These are phyloP conservation scores for Trissoscelio sp. DNA, from an alignment of 2,888 invertebrate genomes.

Conservation along the genomic window DNA sequence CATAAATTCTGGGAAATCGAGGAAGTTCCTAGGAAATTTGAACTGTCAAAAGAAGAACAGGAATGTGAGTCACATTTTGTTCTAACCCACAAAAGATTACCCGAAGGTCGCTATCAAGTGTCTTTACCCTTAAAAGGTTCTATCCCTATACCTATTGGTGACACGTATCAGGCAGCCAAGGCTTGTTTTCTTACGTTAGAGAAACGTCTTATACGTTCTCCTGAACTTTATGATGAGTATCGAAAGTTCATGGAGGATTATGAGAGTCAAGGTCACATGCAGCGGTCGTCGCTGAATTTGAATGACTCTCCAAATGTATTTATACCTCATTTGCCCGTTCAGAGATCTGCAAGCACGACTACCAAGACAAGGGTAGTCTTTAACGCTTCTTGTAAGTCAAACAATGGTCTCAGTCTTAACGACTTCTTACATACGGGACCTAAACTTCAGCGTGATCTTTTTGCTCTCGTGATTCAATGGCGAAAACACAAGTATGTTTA, in stretches of 20 bases:
- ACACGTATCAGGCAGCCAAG: not conserved
- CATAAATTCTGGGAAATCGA: constrained; percentile 26
- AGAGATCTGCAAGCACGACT: constrained; percentile 44
- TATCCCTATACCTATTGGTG: constrained; percentile 17
- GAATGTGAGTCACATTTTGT: constrained; percentile 22
- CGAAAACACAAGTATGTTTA: not conserved
- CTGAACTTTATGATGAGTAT: constrained; percentile 66
- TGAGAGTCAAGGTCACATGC: constrained; percentile 36
- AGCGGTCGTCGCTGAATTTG: constrained; percentile 12
- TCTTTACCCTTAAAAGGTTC: constrained; percentile 21
- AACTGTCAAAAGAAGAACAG: constrained; percentile 9
- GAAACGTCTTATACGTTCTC: too few relatives aligned
- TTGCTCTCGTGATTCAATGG: constrained; percentile 8
- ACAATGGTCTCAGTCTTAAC: constrained; percentile 46
- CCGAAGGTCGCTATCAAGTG: constrained; percentile 18
- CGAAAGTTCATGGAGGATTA: constrained; percentile 69
- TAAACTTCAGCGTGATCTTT: constrained; percentile 31
- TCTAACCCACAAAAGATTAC: not conserved
- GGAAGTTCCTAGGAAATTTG: constrained; percentile 18
- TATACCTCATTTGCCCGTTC: constrained; percentile 54
- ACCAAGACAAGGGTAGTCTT: constrained; percentile 57
- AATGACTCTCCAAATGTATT: not conserved
- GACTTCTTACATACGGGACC: constrained; percentile 46
- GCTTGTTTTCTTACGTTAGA: not conserved
- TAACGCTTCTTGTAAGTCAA: constrained; percentile 47